These are phyloP conservation scores for Eulemur rubriventer DNA, from an alignment of 2,797 vertebrate species.

Conservation along the genomic window DNA sequence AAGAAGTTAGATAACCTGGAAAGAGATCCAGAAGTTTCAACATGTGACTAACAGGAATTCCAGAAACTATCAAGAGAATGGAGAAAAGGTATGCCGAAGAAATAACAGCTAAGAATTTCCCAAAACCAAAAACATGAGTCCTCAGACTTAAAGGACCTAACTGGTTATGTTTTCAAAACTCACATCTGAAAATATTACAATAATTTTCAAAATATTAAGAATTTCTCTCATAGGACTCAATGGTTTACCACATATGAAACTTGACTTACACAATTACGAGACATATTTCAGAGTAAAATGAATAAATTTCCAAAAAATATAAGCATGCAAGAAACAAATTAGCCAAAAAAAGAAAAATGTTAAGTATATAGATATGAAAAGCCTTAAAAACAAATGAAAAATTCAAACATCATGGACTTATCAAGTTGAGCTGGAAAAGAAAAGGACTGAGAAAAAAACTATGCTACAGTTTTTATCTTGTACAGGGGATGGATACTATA, in stretches of 20 bases:
- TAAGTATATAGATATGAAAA: background rate
- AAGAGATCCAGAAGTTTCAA: background rate
- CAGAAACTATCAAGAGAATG: constrained; percentile 30
- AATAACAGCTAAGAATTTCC: background rate
- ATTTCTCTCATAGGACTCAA: background rate
- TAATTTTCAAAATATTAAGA: background rate
- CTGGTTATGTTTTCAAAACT: background rate
- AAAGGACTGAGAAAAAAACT: background rate
- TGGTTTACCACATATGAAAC: background rate
- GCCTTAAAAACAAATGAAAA: background rate
- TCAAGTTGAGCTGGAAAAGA: background rate
- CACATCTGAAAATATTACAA: background rate
- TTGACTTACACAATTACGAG: background rate
- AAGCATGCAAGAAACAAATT: background rate
- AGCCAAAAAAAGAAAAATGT: background rate
- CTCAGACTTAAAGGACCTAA: background rate
- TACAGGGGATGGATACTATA: background rate
- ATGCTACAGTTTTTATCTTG: background rate
- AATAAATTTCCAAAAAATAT: background rate
- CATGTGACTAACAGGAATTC: background rate
- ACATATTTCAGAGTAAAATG: background rate
- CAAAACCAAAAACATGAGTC: background rate
- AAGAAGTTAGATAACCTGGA: background rate
- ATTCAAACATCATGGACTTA: background rate
- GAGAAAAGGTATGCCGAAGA: background rate